Conservation (phyloP, 2,113 vertebrate genomes). For the Tricholaema leucomelas region DNA sequence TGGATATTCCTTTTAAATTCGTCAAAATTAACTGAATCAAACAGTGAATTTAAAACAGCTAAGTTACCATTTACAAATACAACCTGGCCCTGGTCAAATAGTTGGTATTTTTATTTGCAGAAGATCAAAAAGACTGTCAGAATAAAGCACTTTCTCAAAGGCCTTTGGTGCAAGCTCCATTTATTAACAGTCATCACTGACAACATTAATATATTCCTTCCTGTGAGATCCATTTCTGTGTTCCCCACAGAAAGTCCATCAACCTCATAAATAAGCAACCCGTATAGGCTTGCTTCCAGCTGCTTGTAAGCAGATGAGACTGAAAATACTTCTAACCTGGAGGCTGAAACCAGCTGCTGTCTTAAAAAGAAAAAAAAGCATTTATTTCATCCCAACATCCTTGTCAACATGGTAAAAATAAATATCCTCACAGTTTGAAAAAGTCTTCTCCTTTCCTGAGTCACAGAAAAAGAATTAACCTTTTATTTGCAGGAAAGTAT, state of each 20-base stretch:
- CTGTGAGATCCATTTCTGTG: constrained; percentile 55
- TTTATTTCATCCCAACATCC: constrained; percentile 33
- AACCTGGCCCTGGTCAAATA: constrained; percentile 31
- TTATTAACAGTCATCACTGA: constrained; percentile 68
- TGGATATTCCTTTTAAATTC: constrained; percentile 27
- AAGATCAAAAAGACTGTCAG: constrained; percentile 58
- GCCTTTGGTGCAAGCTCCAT: constrained; percentile 38
- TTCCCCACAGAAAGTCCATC: constrained; percentile 58
- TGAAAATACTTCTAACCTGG: constrained; percentile 45
- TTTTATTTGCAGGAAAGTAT: not conserved
- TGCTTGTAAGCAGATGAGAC: constrained; percentile 51
- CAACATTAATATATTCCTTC: constrained; percentile 70
- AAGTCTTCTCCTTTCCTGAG: not conserved
- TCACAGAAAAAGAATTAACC: not conserved
- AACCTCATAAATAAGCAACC: constrained; percentile 47
- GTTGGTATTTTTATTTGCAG: constrained; percentile 66
- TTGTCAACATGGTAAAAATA: constrained; percentile 21
- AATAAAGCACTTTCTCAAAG: constrained; percentile 64
- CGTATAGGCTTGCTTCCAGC: constrained; percentile 34
- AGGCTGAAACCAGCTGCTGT: constrained; percentile 50
- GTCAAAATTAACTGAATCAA: constrained; percentile 9
- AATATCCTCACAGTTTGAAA: constrained; percentile 45
- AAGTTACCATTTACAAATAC: constrained; percentile 18
- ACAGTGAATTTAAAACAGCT: not conserved
- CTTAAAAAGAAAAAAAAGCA: not conserved